Conservation (phyloP, 2,797 vertebrate species). For the Tympanoctomys barrerae region DNA sequence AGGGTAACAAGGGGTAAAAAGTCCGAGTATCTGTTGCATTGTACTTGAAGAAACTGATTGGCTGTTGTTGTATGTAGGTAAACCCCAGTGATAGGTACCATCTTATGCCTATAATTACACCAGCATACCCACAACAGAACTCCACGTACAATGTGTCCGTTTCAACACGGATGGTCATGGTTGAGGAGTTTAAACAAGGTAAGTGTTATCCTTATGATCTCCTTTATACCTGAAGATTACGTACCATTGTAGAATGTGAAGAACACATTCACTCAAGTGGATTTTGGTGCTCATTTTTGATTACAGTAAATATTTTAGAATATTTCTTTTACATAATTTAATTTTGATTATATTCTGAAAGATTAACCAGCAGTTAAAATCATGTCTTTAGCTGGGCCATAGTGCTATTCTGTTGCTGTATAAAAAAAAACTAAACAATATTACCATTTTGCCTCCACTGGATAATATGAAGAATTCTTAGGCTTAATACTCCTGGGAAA, state of each 20-base stretch:
- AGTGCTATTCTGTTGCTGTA: background rate
- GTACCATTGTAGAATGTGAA: conserved; percentile 30
- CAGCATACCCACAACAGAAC: conserved; percentile 96
- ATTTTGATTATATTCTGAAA: conserved; percentile 32
- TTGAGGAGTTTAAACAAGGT: conserved; percentile 95
- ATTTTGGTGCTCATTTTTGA: background rate
- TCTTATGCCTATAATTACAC: conserved; percentile 97
- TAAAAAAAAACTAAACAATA: background rate
- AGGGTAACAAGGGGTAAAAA: conserved; percentile 87
- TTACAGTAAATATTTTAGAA: conserved; percentile 32
- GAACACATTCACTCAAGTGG: conserved; percentile 18
- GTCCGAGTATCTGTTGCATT: conserved; percentile 89
- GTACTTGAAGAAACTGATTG: conserved; percentile 91
- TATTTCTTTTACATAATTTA: background rate
- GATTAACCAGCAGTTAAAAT: conserved; percentile 8
- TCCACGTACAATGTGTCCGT: conserved; percentile 95
- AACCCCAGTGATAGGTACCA: conserved; percentile 95
- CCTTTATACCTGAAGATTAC: conserved; percentile 80
- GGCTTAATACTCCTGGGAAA: background rate
- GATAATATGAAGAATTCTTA: background rate
- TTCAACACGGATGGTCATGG: conserved; percentile 94
- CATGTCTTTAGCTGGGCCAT: background rate
- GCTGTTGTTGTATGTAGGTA: conserved; percentile 92
- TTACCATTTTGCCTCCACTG: background rate
- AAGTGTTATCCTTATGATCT: conserved; percentile 87